A percentile compares a stretch with the other conserved stretches of the same genome.
phyloP scores from a whole-genome alignment of 1,140 invertebrate genomes.

The Antheraea mylitta region DNA sequence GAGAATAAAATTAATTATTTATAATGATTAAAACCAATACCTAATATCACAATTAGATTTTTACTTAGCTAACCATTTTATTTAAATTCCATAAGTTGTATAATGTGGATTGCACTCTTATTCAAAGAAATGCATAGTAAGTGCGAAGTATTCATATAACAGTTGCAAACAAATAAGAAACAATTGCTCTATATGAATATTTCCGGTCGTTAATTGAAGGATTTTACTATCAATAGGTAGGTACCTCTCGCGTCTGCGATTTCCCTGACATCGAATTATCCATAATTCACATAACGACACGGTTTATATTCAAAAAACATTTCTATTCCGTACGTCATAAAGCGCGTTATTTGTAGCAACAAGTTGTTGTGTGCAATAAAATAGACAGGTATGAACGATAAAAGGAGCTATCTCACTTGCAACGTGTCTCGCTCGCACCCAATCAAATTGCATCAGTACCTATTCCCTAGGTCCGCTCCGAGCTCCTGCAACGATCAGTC shows the following conservation, averaged over 20 bases:
- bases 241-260: neutral
- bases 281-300: neutral
- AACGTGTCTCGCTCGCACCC: neutral
- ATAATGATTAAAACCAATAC: too few species aligned
- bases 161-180: neutral
- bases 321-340: neutral
- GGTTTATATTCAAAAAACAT: neutral
- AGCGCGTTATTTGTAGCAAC: neutral
- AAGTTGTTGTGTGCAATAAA: neutral
- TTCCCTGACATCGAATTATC: neutral
- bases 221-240: neutral
- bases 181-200: neutral
- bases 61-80: too few species aligned
- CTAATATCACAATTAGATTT: too few species aligned
- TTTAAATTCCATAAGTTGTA: too few species aligned
- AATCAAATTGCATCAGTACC: constrained; percentile 1
- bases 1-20: too few species aligned
- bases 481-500: constrained; percentile 1
- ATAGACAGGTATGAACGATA: constrained; percentile 1
- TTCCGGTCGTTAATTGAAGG: neutral
- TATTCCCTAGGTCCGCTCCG: neutral
- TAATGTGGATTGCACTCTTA: too few species aligned
- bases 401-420: neutral
- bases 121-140: neutral
- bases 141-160: neutral